These are phyloP conservation scores for Coronaproctus castanopsis DNA, from an alignment of 2,888 invertebrate species.

Conservation along the genomic window DNA sequence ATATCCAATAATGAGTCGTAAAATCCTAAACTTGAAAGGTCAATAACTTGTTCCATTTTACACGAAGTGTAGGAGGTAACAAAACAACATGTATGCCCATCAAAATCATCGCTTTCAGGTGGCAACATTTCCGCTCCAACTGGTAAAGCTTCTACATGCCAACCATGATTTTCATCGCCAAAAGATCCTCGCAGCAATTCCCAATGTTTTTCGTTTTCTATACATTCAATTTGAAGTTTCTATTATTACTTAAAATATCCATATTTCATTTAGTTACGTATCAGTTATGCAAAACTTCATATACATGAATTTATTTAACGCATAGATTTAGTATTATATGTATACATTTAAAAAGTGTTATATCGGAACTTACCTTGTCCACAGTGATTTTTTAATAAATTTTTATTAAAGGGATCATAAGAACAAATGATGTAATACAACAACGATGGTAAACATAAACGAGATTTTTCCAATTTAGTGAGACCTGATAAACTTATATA, in stretches of 20 bases:
- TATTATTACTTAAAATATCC: no score
- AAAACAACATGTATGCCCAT: background rate
- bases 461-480: background rate
- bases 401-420: constrained; percentile 15
- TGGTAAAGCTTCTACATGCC: background rate
- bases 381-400: constrained; percentile 14
- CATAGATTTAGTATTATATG: no score
- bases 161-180: background rate
- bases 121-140: background rate
- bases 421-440: constrained; percentile 13
- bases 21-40: background rate
- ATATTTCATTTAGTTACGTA: no score
- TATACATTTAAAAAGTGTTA: no score
- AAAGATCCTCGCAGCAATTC: background rate
- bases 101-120: background rate
- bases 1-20: background rate
- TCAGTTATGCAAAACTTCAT: no score
- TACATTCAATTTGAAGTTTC: no score
- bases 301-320: no score
- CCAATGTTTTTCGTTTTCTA: background rate
- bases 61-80: background rate
- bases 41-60: background rate
- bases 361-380: constrained; percentile 17
- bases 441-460: background rate
- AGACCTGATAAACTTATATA: background rate